Evolutionary conservation across 2,113 vertebrate species (phyloP), one percentile per base, ranked within the genome.

Genomic region (Nipponia nippon): DNA sequence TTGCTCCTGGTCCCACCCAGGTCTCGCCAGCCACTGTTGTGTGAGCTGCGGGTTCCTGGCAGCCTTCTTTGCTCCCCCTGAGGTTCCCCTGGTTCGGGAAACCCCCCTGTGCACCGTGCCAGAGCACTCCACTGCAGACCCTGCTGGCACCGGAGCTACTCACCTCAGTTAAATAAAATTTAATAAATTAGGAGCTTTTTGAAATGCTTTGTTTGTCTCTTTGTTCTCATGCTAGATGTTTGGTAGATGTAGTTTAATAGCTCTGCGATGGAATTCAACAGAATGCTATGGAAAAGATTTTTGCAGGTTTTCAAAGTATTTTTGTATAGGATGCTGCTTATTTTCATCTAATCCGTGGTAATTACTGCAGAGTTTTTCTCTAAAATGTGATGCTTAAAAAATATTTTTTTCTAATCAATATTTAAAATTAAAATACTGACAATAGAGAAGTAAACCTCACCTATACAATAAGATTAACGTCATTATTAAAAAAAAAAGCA

Each of bases 181-280:
- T 82, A 69, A 92, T 16, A 72, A 91, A 96, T 67, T 44, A 69
- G 17, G 13, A 91, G 49, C 61, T 92, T 97, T 92, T 78, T 29
- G 9, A 85, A 61, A 36, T 38, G 13, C 7, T 90, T 83, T 92
- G 10, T 66, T 85, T 55, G 4, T 71, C 27, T 84, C 65, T 89
- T 67, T 95, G 61, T 88, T 95, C 36, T 59, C 25, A 70, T 77
- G 23, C 2, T 75, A 70, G 19, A 26, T 22, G 2, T 70, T 83
- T 75, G 7, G 25, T 46, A 87, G 76, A 53, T 46, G 17, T 38
- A 61, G 7, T 80, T 82, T 76, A 82, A 80, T 42, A 79, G 10
- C 5, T 52, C 19, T 84, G 10, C 13, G 42, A 6, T 30, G 25
- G 36, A 93, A 89, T 69, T 85, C 53, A 75, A 29, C 17, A 62